A percentile compares a stretch with the other conserved stretches of the same genome.
phyloP scores from a whole-genome alignment of 2,888 invertebrate genomes.

The Timema cristinae region DNA sequence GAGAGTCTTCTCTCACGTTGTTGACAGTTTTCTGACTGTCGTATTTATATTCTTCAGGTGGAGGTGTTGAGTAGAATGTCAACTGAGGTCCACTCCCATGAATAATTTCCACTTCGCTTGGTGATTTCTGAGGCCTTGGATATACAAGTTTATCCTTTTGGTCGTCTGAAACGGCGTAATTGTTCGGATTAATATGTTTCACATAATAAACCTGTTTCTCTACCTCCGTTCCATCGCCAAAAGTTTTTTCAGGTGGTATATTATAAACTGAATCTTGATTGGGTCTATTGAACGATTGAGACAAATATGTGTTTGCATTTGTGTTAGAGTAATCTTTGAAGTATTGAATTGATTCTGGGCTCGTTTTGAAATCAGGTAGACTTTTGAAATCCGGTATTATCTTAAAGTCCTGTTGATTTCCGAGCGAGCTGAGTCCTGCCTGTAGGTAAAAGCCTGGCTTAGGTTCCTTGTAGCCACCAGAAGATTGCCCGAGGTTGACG shows the following conservation, averaged over 20 bases:
- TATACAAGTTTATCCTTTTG: neutral
- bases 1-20: too few species aligned
- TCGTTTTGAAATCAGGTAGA: too few species aligned
- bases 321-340: too few species aligned
- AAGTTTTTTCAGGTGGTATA: too few species aligned
- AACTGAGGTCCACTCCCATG: neutral
- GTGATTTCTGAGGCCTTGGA: neutral
- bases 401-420: neutral
- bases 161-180: neutral
- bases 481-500: too few species aligned
- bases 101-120: constrained; percentile 2
- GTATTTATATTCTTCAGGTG: neutral
- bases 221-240: neutral
- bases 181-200: neutral
- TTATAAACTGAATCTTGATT: too few species aligned
- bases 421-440: neutral
- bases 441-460: too few species aligned
- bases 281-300: too few species aligned
- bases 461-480: too few species aligned
- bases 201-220: constrained; percentile 5
- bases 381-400: neutral
- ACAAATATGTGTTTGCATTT: too few species aligned
- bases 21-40: neutral
- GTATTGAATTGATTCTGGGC: too few species aligned
- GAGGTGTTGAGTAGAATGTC: neutral